phyloP scores from a whole-genome alignment of 2,888 invertebrate species.

The Phortica okadai region DNA sequence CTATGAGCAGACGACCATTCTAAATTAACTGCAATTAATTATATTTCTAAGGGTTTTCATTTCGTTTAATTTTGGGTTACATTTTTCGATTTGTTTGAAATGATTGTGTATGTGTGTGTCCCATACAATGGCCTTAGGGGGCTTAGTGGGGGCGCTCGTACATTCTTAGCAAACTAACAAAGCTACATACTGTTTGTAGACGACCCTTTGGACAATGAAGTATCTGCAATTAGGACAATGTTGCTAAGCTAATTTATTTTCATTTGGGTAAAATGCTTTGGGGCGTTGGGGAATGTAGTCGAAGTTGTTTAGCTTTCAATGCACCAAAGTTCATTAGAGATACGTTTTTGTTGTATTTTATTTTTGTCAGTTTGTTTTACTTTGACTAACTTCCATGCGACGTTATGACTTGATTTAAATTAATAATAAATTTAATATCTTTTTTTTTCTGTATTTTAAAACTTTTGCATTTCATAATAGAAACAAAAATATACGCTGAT shows the following conservation, averaged over 20 bases:
- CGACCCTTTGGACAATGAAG: neutral
- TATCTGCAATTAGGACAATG: conserved; percentile 10
- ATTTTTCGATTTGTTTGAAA: conserved; percentile 25
- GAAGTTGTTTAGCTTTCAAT: too few species aligned
- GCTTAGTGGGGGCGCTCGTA: too few species aligned
- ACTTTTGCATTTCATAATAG: neutral
- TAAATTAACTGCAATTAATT: conserved; percentile 64
- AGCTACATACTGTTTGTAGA: too few species aligned
- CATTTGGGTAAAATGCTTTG: conserved; percentile 7
- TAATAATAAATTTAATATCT: neutral
- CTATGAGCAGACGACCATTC: conserved; percentile 11
- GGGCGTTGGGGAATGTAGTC: neutral
- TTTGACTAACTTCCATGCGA: neutral
- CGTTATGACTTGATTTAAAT: neutral
- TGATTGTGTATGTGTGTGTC: neutral
- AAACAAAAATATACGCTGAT: neutral
- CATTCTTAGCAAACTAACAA: too few species aligned
- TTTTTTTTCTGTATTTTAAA: neutral
- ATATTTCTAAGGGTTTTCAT: conserved; percentile 38
- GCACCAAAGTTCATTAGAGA: conserved; percentile 7
- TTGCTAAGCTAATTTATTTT: conserved; percentile 26
- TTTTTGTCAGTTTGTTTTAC: neutral
- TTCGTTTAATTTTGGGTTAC: conserved; percentile 14
- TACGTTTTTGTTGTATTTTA: neutral
- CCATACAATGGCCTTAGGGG: too few species aligned